Evolutionary conservation across 2,113 vertebrate species (phyloP).

Genomic region (Pao palembangensis): DNA sequence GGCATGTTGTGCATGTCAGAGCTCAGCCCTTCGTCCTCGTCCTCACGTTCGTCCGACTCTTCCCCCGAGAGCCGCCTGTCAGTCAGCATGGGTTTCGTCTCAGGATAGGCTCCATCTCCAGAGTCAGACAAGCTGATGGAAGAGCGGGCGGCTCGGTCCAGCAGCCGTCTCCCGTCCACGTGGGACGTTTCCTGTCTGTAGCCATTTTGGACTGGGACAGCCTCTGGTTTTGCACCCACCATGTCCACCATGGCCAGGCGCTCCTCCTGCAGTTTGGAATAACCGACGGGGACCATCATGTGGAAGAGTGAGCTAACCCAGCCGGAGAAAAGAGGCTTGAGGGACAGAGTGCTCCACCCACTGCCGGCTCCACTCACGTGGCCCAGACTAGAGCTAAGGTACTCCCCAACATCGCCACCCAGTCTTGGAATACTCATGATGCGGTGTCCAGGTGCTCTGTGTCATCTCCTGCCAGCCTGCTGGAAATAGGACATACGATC

Average conservation of each 20-base stretch:
- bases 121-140: constrained; percentile 77
- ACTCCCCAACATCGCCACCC: constrained; percentile 68
- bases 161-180: constrained; percentile 78
- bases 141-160: constrained; percentile 77
- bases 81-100: constrained; percentile 85
- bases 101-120: constrained; percentile 73
- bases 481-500: background rate
- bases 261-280: constrained; percentile 89
- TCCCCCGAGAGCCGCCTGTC: constrained; percentile 66
- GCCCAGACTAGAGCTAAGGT: constrained; percentile 74
- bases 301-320: constrained; percentile 82
- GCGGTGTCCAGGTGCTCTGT: constrained; percentile 11
- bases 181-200: constrained; percentile 77
- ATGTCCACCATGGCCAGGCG: constrained; percentile 83
- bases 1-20: constrained; percentile 65
- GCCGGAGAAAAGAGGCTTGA: constrained; percentile 80
- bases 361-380: constrained; percentile 73
- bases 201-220: constrained; percentile 74
- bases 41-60: constrained; percentile 41
- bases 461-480: constrained; percentile 57
- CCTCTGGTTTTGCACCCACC: constrained; percentile 78
- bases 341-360: constrained; percentile 78
- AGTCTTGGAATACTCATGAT: constrained; percentile 72
- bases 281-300: constrained; percentile 91
- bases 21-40: constrained; percentile 32